Evolutionary conservation across 2,797 vertebrate species (phyloP).

Genomic region (Myotis findleyi): DNA sequence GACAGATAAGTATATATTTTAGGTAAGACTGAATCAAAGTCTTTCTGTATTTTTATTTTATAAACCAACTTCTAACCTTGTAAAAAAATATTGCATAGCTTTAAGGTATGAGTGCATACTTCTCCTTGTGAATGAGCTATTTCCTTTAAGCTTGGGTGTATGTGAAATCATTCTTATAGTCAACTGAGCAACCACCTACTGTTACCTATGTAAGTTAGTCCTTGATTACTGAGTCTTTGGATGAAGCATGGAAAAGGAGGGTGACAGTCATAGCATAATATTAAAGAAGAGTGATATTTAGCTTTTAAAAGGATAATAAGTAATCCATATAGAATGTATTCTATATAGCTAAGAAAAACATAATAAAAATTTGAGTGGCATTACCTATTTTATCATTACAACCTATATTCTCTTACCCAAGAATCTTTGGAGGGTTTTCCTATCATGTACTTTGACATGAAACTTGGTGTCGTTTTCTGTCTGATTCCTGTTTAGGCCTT

Average conservation of each 20-base stretch:
- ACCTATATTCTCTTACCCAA: neutral
- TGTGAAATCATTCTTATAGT: neutral
- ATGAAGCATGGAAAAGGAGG: neutral
- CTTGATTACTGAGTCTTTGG: constrained; percentile 26
- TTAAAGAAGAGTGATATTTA: constrained; percentile 37
- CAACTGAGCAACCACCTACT: neutral
- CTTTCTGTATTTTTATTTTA: constrained; percentile 17
- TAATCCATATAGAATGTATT: neutral
- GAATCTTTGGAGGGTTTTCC: constrained; percentile 12
- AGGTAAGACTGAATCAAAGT: neutral
- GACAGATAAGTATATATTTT: neutral
- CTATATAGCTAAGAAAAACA: neutral
- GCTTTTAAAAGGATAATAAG: constrained; percentile 13
- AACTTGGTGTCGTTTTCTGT: neutral
- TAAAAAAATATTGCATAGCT: neutral
- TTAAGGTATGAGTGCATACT: neutral
- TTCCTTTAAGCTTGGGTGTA: neutral
- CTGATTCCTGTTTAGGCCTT: neutral
- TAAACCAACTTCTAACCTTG: constrained; percentile 50
- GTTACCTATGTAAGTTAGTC: constrained; percentile 1
- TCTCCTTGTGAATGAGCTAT: neutral
- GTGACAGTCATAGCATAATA: constrained; percentile 18
- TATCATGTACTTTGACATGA: neutral
- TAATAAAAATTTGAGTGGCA: neutral
- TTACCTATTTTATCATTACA: neutral